A percentile compares a stretch with the other conserved stretches of the same genome.
Evolutionary conservation across 2,113 vertebrate genomes (phyloP).

Genomic region (Dascyllus trimaculatus): DNA sequence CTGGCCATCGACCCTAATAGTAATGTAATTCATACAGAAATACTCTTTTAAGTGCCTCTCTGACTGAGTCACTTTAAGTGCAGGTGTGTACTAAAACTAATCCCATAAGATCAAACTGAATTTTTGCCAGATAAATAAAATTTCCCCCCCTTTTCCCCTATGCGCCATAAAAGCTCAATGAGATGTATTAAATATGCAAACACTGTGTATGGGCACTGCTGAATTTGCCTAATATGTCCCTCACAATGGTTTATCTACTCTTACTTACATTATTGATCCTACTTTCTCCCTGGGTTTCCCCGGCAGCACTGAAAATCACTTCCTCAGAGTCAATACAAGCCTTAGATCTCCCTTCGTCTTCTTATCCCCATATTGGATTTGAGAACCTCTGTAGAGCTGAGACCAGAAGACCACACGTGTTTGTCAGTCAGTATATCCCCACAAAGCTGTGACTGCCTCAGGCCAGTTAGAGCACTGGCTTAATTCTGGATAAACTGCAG

Average conservation of each 20-base stretch:
- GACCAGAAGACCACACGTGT: neutral
- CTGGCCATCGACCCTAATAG: slow-evolving; percentile 46
- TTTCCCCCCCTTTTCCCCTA: neutral
- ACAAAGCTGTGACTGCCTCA: slow-evolving; percentile 2
- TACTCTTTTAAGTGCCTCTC: slow-evolving; percentile 31
- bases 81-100: slow-evolving; percentile 40
- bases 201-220: neutral
- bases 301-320: slow-evolving; percentile 47
- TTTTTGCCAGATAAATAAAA: slow-evolving; percentile 15
- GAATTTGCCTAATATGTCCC: slow-evolving; percentile 5
- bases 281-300: slow-evolving; percentile 24
- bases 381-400: slow-evolving; percentile 37
- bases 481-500: slow-evolving; percentile 11
- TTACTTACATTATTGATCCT: slow-evolving; percentile 60
- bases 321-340: slow-evolving; percentile 50
- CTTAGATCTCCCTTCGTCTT: slow-evolving; percentile 46
- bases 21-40: slow-evolving; percentile 37
- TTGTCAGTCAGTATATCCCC: slow-evolving; percentile 1
- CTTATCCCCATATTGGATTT: slow-evolving; percentile 73
- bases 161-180: slow-evolving; percentile 1
- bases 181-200: slow-evolving; percentile 25
- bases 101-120: slow-evolving; percentile 16
- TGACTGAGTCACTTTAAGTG: slow-evolving; percentile 43
- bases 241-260: slow-evolving; percentile 35
- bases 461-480: neutral